Percentiles rank a stretch among this genome's conserved stretches.
Conservation (phyloP, 1,140 invertebrate species). For the Atta colombica region DNA sequence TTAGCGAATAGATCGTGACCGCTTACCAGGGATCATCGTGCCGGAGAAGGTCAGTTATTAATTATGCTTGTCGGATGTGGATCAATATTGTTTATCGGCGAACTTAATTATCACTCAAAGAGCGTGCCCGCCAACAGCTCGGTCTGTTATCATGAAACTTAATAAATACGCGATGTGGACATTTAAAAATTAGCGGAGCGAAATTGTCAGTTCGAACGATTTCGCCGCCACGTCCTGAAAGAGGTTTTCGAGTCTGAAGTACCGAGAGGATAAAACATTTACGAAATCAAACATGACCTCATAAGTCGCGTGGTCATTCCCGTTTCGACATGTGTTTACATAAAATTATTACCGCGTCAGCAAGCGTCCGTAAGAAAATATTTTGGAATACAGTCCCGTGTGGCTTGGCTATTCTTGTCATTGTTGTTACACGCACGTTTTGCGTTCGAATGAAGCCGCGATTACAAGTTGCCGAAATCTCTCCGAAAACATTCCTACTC, state of each 20-base stretch:
- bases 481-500: conserved; percentile 22
- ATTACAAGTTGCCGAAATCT: conserved; percentile 41
- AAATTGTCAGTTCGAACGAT: conserved; percentile 3
- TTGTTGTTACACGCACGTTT: conserved; percentile 18
- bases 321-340: conserved; percentile 39
- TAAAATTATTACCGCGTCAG: conserved; percentile 15
- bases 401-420: background rate
- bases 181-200: conserved; percentile 32
- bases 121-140: conserved; percentile 22
- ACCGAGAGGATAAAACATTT: conserved; percentile 26
- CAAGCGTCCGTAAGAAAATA: conserved; percentile 34
- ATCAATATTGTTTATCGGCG: conserved; percentile 59
- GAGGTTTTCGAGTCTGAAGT: background rate
- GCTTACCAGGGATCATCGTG: background rate
- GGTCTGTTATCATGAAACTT: conserved; percentile 19
- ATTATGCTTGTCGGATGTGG: conserved; percentile 48
- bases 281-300: background rate
- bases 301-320: background rate
- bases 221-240: background rate
- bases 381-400: conserved; percentile 38
- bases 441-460: background rate
- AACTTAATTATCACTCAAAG: conserved; percentile 52
- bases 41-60: conserved; percentile 57
- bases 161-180: conserved; percentile 33
- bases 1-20: conserved; percentile 3